Evolutionary conservation across 1,140 invertebrate genomes (phyloP), one percentile per base, ranked within the genome.

Genomic region (Harpegnathos saltator): DNA sequence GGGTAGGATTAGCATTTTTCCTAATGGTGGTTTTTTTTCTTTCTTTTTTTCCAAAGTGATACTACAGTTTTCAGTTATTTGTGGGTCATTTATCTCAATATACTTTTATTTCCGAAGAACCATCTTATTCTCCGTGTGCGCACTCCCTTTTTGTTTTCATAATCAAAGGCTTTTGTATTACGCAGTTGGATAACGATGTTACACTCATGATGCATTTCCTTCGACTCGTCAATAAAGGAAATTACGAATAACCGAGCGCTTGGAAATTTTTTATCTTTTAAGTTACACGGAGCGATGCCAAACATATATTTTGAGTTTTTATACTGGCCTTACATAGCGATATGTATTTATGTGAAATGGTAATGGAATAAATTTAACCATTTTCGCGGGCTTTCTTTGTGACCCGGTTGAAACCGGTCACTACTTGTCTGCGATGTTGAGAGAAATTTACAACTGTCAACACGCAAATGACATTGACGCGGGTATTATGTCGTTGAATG

Each of bases 41-140:
- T 44, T 44, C 62, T 83, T 66, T 44, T 83, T 38, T 78, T 44
- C 15, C 80, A 63, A 52, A 56, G 44, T 80, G 75, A 84, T 84
- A 48, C 15, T 80, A 80, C 63, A 84, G 63, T 84, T 80, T 80
- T 82, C 71, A 82, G 33, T 82, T 81, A 72, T 5, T 71, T 63
- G 29, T 71, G 44, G 52, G 71, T 4, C 44, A 80, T 11, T 19
- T 22, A 15, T 69, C 12, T 58, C 44, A 58, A 56, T 58, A 44
- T 22, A 78, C 26, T 68, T 62, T 62, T 78, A 56, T 33, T 3
- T 69, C 3, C 22, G 52, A 69, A 78, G 54, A 29, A 12, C 29
- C 12, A 17, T 52, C 61, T 66, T n/a, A 33, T 65, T 7, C 33
- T 7, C 2, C 7, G 33, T 7, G 33, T 1, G 9, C 33, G 14